phyloP scores from a whole-genome alignment of 2,113 vertebrate genomes.

The Malurus elegans region DNA sequence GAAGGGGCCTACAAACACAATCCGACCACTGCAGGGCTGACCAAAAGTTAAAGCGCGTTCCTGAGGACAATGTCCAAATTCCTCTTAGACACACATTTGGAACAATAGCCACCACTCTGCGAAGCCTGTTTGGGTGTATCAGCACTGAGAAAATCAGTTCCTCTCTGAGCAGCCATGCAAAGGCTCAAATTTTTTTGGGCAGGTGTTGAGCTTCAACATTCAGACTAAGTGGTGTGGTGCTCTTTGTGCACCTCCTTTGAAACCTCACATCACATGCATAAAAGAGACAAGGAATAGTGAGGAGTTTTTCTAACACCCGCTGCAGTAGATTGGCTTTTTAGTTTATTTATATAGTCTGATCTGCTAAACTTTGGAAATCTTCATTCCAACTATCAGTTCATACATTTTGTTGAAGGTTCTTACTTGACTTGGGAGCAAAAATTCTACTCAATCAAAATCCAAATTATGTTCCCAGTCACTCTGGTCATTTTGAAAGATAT shows the following conservation, averaged over 20 bases:
- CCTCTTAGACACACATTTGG: background rate
- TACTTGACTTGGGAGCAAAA: background rate
- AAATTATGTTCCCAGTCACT: background rate
- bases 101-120: background rate
- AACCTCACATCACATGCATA: background rate
- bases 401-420: background rate
- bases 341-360: background rate
- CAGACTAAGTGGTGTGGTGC: background rate
- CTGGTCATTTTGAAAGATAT: background rate
- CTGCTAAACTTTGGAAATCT: background rate
- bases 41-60: rapidly evolving
- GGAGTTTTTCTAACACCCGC: background rate
- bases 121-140: background rate
- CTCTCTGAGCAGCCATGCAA: background rate
- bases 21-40: background rate
- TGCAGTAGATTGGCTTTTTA: background rate
- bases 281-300: background rate
- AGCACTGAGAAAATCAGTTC: background rate
- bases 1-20: rapidly evolving
- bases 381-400: background rate
- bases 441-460: background rate
- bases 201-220: background rate
- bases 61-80: background rate
- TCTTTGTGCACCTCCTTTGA: background rate
- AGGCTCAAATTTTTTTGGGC: background rate